These are phyloP conservation scores for Diabrotica virgifera DNA, from an alignment of 1,140 invertebrate genomes.

Conservation along the genomic window DNA sequence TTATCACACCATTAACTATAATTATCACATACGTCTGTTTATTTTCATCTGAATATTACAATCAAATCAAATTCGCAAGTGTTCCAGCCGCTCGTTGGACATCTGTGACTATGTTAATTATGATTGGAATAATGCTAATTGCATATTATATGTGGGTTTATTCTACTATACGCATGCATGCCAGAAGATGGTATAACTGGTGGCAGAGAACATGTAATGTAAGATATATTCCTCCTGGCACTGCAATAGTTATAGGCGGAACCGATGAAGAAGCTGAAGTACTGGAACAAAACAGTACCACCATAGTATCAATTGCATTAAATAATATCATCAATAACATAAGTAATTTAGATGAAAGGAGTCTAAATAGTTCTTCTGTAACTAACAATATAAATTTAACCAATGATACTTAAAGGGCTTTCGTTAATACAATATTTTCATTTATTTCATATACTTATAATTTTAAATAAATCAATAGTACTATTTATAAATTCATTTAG, in stretches of 20 bases:
- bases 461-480: no score
- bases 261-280: no score
- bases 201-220: slow-evolving; percentile 54
- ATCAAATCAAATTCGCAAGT: slow-evolving; percentile 49
- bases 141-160: slow-evolving; percentile 54
- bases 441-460: no score
- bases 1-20: slow-evolving; percentile 52
- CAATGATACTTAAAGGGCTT: no score
- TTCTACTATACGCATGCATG: slow-evolving; percentile 50
- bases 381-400: no score
- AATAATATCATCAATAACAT: no score
- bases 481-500: no score
- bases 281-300: no score
- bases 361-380: no score
- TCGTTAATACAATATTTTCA: no score
- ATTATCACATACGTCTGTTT: slow-evolving; percentile 52
- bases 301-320: no score
- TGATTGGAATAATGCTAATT: slow-evolving; percentile 51
- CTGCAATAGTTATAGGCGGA: background rate
- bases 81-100: slow-evolving; percentile 52
- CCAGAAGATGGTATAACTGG: slow-evolving; percentile 54
- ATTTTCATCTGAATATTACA: slow-evolving; percentile 53
- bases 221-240: slow-evolving; percentile 39
- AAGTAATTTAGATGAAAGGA: no score
- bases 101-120: slow-evolving; percentile 48